Percentiles rank a stretch among this genome's conserved stretches.
Evolutionary conservation across 2,888 invertebrate species (phyloP).

Genomic region (Leptinotarsa peninsularis): DNA sequence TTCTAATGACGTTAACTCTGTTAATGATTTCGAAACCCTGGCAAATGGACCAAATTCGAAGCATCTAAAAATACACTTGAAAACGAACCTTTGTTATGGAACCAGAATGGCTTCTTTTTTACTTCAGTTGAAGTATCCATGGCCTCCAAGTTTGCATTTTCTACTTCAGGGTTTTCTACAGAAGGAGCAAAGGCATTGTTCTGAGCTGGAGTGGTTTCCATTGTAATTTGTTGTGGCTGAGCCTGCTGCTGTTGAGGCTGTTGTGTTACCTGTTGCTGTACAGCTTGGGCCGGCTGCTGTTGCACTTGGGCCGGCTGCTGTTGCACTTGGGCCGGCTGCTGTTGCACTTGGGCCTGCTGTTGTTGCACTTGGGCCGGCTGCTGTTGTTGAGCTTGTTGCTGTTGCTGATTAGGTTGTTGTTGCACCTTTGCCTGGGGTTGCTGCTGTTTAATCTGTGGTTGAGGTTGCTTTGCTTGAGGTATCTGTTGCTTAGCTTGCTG

Average conservation of each 20-base stretch:
- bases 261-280: constrained; percentile 30
- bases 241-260: background rate
- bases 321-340: constrained; percentile 36
- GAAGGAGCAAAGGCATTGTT: constrained; percentile 17
- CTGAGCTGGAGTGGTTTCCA: constrained; percentile 9
- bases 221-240: constrained; percentile 26
- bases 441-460: constrained; percentile 38
- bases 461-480: constrained; percentile 17
- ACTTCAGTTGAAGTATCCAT: constrained; percentile 37
- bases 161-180: constrained; percentile 5
- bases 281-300: constrained; percentile 22
- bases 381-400: constrained; percentile 24
- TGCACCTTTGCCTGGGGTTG: constrained; percentile 9
- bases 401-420: constrained; percentile 26
- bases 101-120: constrained; percentile 41
- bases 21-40: background rate
- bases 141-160: constrained; percentile 22
- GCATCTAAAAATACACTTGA: background rate
- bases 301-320: constrained; percentile 36
- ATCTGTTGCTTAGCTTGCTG: constrained; percentile 20
- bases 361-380: constrained; percentile 21
- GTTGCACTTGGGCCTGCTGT: constrained; percentile 35
- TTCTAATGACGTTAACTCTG: too few relatives aligned
- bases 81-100: constrained; percentile 32
- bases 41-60: background rate